Conservation (phyloP, 2,888 invertebrate genomes). For the Clostera curtula region DNA sequence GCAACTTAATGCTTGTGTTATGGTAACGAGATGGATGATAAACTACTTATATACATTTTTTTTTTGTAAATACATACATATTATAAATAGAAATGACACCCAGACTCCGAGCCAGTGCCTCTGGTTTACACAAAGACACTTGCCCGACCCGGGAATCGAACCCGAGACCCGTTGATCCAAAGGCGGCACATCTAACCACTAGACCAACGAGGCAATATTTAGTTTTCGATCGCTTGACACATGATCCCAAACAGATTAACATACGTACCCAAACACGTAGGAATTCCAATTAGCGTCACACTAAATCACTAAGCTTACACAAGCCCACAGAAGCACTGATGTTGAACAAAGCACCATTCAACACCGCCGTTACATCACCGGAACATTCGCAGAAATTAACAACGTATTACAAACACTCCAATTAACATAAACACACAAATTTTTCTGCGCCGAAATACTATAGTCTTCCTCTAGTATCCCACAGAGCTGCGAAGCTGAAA, state of each 20-base stretch:
- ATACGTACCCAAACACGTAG: conserved; percentile 32
- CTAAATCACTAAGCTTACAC: conserved; percentile 45
- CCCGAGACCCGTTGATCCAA: too few species aligned
- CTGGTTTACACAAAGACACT: too few species aligned
- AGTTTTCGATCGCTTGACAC: too few species aligned
- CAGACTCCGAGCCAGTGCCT: too few species aligned
- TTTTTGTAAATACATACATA: too few species aligned
- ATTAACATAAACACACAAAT: conserved; percentile 35
- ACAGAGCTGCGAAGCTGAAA: conserved; percentile 8
- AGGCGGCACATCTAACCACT: too few species aligned
- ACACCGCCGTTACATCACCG: conserved; percentile 54
- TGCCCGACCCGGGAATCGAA: too few species aligned
- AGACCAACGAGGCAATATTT: too few species aligned
- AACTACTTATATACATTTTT: too few species aligned
- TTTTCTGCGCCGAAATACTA: conserved; percentile 17
- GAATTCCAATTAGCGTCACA: conserved; percentile 40
- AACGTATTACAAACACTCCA: conserved; percentile 28
- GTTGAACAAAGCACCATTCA: conserved; percentile 43
- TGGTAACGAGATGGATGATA: too few species aligned
- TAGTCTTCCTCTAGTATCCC: conserved; percentile 10
- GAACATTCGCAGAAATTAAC: conserved; percentile 49
- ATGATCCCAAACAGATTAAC: conserved; percentile 14
- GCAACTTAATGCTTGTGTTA: too few species aligned
- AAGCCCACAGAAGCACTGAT: conserved; percentile 40
- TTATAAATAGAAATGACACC: too few species aligned